A percentile compares a stretch with the other conserved stretches of the same genome.
These are phyloP conservation scores for Astatoreochromis straeleni DNA, from an alignment of 2,113 vertebrate species.

Conservation along the genomic window DNA sequence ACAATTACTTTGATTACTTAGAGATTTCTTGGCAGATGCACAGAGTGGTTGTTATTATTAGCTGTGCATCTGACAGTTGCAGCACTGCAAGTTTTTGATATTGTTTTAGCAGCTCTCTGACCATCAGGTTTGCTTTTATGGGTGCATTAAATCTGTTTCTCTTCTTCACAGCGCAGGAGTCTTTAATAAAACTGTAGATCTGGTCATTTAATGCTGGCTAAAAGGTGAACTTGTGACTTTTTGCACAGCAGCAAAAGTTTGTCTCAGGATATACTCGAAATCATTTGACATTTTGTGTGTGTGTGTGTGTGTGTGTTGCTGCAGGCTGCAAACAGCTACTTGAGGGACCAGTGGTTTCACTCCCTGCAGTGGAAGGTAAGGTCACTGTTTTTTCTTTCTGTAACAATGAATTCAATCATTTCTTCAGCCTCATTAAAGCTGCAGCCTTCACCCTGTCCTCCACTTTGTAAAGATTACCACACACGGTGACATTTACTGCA, in stretches of 20 bases:
- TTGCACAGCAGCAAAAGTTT: neutral
- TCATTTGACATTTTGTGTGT: neutral
- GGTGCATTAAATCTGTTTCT: neutral
- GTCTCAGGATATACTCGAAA: neutral
- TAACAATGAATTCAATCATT: constrained; percentile 10
- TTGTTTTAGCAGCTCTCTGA: neutral
- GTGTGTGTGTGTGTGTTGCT: neutral
- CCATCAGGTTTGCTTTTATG: neutral
- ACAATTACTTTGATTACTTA: neutral
- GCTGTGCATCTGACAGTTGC: neutral
- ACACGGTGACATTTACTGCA: neutral
- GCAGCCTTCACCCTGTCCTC: neutral
- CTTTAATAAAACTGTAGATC: neutral
- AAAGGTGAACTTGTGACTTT: neutral
- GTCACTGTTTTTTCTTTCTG: neutral
- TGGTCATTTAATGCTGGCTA: neutral
- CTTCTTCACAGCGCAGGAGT: neutral
- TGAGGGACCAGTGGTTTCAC: constrained; percentile 99
- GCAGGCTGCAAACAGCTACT: constrained; percentile 97
- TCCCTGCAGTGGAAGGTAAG: constrained; percentile 98
- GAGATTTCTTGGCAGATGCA: neutral
- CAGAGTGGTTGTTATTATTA: neutral
- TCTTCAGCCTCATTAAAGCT: neutral
- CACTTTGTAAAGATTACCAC: neutral
- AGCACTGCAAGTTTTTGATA: neutral